Evolutionary conservation across 2,113 vertebrate species (phyloP).

Genomic region (Coracopsis vasa): DNA sequence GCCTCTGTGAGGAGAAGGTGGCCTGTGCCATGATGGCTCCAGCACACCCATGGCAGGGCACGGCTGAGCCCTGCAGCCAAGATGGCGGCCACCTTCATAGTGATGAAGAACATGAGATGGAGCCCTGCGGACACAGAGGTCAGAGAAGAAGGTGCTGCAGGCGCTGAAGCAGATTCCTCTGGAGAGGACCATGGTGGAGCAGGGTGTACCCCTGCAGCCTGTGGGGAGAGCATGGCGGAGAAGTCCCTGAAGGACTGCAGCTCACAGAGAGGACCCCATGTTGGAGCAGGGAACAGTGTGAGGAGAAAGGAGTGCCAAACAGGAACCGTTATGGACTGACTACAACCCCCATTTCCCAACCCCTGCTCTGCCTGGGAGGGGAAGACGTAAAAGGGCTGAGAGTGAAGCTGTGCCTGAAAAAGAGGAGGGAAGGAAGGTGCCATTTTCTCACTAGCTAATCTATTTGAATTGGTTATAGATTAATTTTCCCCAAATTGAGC

Average conservation of each 20-base stretch:
- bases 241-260: neutral
- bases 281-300: neutral
- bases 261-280: neutral
- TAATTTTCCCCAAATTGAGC: neutral
- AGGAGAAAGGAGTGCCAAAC: neutral
- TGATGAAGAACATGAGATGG: neutral
- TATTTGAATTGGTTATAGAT: neutral
- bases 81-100: no score
- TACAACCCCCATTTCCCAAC: neutral
- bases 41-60: rapidly evolving
- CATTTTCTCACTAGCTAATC: neutral
- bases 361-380: neutral
- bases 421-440: neutral
- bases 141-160: neutral
- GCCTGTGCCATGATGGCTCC: rapidly evolving
- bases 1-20: rapidly evolving
- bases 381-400: neutral
- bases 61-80: neutral
- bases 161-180: neutral
- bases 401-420: neutral
- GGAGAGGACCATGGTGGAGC: neutral
- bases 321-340: neutral
- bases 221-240: neutral
- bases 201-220: neutral
- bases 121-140: neutral